These are phyloP conservation scores for Drosophila mayaguana DNA, from an alignment of 2,888 invertebrate species.

Conservation along the genomic window DNA sequence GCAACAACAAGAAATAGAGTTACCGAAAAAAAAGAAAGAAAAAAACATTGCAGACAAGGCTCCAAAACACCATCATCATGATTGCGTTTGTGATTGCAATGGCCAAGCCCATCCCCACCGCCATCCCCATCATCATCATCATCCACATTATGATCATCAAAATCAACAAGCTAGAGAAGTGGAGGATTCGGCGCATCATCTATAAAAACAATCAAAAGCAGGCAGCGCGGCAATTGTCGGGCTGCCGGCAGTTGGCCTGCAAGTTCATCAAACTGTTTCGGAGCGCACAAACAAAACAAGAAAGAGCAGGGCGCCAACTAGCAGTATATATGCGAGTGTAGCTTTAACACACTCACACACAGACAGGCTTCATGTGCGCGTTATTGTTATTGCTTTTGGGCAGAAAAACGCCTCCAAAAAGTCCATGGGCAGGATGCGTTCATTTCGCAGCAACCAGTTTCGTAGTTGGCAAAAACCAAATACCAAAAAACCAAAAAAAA, in stretches of 20 bases:
- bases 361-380: conserved; percentile 58
- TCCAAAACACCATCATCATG: conserved; percentile 47
- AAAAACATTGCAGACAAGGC: conserved; percentile 33
- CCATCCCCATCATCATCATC: conserved; percentile 6
- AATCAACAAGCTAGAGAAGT: conserved; percentile 64
- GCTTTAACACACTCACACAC: conserved; percentile 22
- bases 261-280: conserved; percentile 72
- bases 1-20: conserved; percentile 19
- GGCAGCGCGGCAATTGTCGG: conserved; percentile 64
- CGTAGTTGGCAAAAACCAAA: conserved; percentile 30
- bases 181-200: conserved; percentile 54
- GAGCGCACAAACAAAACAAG: conserved; percentile 40
- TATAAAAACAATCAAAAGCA: conserved; percentile 72
- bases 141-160: conserved; percentile 18
- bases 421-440: conserved; percentile 60
- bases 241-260: conserved; percentile 36
- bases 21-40: conserved; percentile 8
- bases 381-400: conserved; percentile 77
- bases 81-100: conserved; percentile 31
- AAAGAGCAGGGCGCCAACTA: conserved; percentile 33
- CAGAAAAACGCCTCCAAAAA: conserved; percentile 55
- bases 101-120: conserved; percentile 18
- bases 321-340: conserved; percentile 32
- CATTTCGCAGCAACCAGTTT: conserved; percentile 45
- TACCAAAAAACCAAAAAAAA: conserved; percentile 18